Conservation (phyloP, 2,888 invertebrate genomes). For the Brassicogethes aeneus region DNA sequence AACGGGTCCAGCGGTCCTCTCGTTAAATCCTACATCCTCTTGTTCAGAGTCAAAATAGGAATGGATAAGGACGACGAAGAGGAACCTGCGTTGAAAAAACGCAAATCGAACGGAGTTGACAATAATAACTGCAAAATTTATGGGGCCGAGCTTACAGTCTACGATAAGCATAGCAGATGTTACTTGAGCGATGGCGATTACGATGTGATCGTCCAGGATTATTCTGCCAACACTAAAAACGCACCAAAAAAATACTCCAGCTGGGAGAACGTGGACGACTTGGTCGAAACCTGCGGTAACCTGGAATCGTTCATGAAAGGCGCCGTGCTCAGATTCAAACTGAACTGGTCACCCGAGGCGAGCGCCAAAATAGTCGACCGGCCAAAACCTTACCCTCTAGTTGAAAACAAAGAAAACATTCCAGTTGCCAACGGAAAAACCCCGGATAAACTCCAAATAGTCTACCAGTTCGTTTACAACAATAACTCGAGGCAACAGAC, state of each 20-base stretch:
- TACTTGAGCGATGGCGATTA: constrained; percentile 84
- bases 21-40: constrained; percentile 73
- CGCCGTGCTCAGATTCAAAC: constrained; percentile 74
- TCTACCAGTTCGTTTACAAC: constrained; percentile 93
- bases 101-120: constrained; percentile 45
- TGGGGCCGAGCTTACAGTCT: constrained; percentile 77
- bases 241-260: constrained; percentile 65
- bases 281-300: constrained; percentile 36
- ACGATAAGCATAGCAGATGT: constrained; percentile 83
- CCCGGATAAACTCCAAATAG: constrained; percentile 63
- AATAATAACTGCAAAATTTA: constrained; percentile 40
- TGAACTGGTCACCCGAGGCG: constrained; percentile 74
- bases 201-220: constrained; percentile 75
- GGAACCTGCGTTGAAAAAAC: constrained; percentile 61
- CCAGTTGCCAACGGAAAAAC: constrained; percentile 22
- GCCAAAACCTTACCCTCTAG: constrained; percentile 47
- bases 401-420: constrained; percentile 39
- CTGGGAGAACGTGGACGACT: constrained; percentile 56
- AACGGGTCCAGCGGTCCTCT: constrained; percentile 68
- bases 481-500: constrained; percentile 93
- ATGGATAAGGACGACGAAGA: constrained; percentile 45
- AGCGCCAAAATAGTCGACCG: constrained; percentile 57
- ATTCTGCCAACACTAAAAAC: constrained; percentile 43
- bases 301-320: constrained; percentile 58
- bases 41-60: constrained; percentile 59